Evolutionary conservation across 2,888 invertebrate species (phyloP).

Genomic region (Phorcus lineatus): DNA sequence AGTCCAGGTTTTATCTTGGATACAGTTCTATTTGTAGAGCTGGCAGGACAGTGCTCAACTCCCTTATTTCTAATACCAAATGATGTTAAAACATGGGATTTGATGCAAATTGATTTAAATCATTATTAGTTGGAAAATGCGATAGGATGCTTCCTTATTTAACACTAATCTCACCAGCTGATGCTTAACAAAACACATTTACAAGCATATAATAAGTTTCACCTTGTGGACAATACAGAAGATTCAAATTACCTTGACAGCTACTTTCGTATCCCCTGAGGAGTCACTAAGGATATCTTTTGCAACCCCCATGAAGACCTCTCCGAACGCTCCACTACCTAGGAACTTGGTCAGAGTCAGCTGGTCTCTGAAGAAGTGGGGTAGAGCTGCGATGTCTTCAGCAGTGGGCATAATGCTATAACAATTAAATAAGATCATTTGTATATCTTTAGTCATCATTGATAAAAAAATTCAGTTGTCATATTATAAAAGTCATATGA

Average conservation of each 20-base stretch:
- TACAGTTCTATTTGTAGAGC: no score
- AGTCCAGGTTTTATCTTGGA: background rate
- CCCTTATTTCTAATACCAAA: background rate
- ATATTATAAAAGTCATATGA: no score
- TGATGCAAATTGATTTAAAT: no score
- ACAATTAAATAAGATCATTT: background rate
- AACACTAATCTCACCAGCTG: no score
- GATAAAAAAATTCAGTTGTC: no score
- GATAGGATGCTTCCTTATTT: no score
- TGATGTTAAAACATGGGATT: background rate
- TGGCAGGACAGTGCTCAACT: no score
- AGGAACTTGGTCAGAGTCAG: conserved; percentile 91
- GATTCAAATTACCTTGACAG: conserved; percentile 72
- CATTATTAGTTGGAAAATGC: no score
- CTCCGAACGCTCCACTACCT: conserved; percentile 97
- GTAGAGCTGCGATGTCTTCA: conserved; percentile 85
- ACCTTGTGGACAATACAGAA: no score
- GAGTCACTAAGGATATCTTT: conserved; percentile 63
- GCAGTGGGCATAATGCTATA: conserved; percentile 80
- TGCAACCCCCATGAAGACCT: conserved; percentile 95
- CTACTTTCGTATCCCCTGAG: conserved; percentile 69
- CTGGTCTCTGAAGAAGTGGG: conserved; percentile 90
- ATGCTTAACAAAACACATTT: no score
- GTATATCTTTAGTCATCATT: no score
- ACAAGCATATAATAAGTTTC: no score